Percentiles rank a stretch among this genome's conserved stretches.
Evolutionary conservation across 2,797 vertebrate species (phyloP).

Genomic region (Lacerta agilis): DNA sequence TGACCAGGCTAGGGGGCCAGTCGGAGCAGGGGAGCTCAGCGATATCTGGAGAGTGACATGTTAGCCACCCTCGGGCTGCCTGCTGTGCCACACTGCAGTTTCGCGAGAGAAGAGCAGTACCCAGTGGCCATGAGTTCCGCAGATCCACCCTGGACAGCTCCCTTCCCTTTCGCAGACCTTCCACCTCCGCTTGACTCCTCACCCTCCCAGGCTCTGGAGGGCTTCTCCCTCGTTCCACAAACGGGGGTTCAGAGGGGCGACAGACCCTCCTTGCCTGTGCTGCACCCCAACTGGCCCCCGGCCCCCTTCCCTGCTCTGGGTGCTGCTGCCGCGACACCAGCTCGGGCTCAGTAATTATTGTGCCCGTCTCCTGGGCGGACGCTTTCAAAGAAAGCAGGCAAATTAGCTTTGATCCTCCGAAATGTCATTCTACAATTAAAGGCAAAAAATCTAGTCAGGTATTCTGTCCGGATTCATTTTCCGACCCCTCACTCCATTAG

Average conservation of each 20-base stretch:
- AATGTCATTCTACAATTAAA: slow-evolving; percentile 69
- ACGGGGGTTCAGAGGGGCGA: not conserved
- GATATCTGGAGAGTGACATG: not conserved
- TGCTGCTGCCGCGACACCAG: not conserved
- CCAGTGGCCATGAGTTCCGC: not conserved
- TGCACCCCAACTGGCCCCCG: slow-evolving; percentile 16
- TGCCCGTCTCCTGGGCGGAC: slow-evolving; percentile 63
- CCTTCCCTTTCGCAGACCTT: not conserved
- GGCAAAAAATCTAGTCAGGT: slow-evolving; percentile 74
- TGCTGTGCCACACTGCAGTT: not conserved
- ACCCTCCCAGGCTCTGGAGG: not conserved
- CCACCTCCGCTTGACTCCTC: too few relatives aligned
- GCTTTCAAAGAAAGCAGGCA: slow-evolving; percentile 54
- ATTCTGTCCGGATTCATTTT: slow-evolving; percentile 76
- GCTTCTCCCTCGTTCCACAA: not conserved
- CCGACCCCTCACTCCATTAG: slow-evolving; percentile 75
- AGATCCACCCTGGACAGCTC: not conserved
- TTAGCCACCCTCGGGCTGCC: too few relatives aligned
- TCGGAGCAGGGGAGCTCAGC: not conserved
- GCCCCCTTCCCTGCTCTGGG: too few relatives aligned
- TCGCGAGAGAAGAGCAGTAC: too few relatives aligned
- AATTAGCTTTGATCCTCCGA: slow-evolving; percentile 73
- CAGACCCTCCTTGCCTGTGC: fast-evolving
- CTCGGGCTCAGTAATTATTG: slow-evolving; percentile 42
- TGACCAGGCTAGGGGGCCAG: not conserved